Conservation (phyloP, 2,797 vertebrate species). For the Anabas testudineus region DNA sequence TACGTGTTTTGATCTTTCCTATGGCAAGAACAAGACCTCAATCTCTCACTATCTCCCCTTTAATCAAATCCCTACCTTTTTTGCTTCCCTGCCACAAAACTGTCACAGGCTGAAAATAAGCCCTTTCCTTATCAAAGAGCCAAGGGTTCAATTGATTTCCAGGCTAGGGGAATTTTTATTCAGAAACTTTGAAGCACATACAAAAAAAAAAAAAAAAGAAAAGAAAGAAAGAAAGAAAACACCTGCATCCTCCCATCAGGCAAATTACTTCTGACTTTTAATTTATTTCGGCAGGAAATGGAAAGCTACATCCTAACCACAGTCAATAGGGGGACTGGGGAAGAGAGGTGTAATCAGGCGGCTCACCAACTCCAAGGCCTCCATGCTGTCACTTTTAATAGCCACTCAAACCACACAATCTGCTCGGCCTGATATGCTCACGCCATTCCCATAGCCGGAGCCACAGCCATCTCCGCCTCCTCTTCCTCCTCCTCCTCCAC, state of each 20-base stretch:
- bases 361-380: slow-evolving; percentile 89
- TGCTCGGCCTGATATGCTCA: slow-evolving; percentile 88
- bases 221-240: slow-evolving; percentile 77
- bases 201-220: slow-evolving; percentile 34
- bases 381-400: slow-evolving; percentile 97
- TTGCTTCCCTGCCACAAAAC: slow-evolving; percentile 90
- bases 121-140: slow-evolving; percentile 89
- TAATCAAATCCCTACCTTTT: slow-evolving; percentile 97
- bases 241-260: slow-evolving; percentile 95
- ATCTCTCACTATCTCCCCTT: slow-evolving; percentile 97
- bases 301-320: slow-evolving; percentile 96
- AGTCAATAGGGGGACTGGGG: slow-evolving; percentile 93
- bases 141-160: slow-evolving; percentile 96
- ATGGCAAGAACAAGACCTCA: slow-evolving; percentile 99
- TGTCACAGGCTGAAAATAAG: slow-evolving; percentile 98
- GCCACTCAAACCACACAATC: slow-evolving; percentile 93
- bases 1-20: slow-evolving; percentile 94
- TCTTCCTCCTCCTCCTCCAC: slow-evolving; percentile 70
- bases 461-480: slow-evolving; percentile 62
- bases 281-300: slow-evolving; percentile 99
- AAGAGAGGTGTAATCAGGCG: slow-evolving; percentile 93
- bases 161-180: slow-evolving; percentile 85
- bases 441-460: slow-evolving; percentile 84
- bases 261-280: slow-evolving; percentile 99
- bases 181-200: slow-evolving; percentile 81